Evolutionary conservation across 2,797 vertebrate species (phyloP), one percentile per base, ranked within the genome.

Genomic region (Anguilla obscura): DNA sequence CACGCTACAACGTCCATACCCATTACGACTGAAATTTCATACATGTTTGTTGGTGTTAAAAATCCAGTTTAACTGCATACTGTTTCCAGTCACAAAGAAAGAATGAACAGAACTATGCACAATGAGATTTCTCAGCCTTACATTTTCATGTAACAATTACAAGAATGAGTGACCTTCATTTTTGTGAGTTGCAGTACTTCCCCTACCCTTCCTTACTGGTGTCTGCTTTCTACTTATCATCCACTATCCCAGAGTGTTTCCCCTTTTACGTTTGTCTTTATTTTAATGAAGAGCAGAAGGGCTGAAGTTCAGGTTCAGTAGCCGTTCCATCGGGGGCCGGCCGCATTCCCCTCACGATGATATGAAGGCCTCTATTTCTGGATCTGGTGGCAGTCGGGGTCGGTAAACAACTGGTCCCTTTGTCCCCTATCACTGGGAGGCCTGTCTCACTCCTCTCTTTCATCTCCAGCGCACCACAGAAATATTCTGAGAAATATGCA

Each of bases 391-490:
- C 63, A 63, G 50, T 87, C 54, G 58, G 27, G 50, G 83, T 4
- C 58, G 10, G 87, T 83, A 86, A 79, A 88, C 89, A 85, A 54
- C n/a, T 9, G 36, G 36, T 56, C 27, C 56, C 86, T 36, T 63
- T 88, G 52, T 88, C 52, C 24, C 50, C 69, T 60, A n/a, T 16
- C 6, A 16, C 24, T 3, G 58, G 18, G 10, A 66, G 79, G n/a
- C 76, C 54, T 50, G 69, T 66, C 66, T 84, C 4, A 27, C n/a
- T 58, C 33, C 21, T 63, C 36, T 58, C 30, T 85, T 85, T 88
- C 40, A 88, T 50, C 40, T 86, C n/a, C 16, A 21, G 30, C 16
- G 18, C n/a, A 14, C 33, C n/a, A 50, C 10, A 18, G 54, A 86
- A 50, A 58, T 74, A 86, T 69, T 36, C 85, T 82, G 54, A 24